Evolutionary conservation across 2,888 invertebrate species (phyloP).

Genomic region (Tuta absoluta): DNA sequence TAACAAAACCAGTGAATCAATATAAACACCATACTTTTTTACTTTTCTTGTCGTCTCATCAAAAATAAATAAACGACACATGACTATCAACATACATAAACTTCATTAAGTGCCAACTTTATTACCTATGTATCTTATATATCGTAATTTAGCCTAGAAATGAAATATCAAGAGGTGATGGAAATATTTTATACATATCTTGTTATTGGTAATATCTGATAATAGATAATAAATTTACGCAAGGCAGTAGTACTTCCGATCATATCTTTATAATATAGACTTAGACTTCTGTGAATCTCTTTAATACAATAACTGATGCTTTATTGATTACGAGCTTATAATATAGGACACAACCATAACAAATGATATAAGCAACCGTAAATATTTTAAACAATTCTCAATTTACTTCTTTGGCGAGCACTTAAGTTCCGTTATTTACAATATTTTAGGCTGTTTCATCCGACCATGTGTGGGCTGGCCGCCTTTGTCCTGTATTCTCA

Average conservation of each 20-base stretch:
- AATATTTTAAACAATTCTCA: neutral
- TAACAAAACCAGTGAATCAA: neutral
- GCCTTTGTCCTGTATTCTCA: slow-evolving; percentile 9
- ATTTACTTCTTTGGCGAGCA: neutral
- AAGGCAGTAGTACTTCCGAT: neutral
- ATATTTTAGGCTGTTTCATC: slow-evolving; percentile 7
- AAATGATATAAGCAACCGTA: neutral
- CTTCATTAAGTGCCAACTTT: too few species aligned
- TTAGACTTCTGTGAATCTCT: neutral
- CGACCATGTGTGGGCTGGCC: neutral
- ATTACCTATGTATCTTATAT: too few species aligned
- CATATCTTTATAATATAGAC: neutral
- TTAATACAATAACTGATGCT: neutral
- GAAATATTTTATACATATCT: neutral
- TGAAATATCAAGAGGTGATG: neutral
- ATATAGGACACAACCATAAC: too few species aligned
- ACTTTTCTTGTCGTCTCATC: too few species aligned
- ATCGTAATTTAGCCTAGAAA: neutral
- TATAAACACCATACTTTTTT: too few species aligned
- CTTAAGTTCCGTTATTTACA: neutral
- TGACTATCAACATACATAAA: too few species aligned
- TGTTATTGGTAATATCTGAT: neutral
- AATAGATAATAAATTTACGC: neutral
- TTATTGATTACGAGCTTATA: too few species aligned
- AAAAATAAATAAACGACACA: too few species aligned